phyloP scores from a whole-genome alignment of 2,113 vertebrate genomes.

The Pandion haliaetus region DNA sequence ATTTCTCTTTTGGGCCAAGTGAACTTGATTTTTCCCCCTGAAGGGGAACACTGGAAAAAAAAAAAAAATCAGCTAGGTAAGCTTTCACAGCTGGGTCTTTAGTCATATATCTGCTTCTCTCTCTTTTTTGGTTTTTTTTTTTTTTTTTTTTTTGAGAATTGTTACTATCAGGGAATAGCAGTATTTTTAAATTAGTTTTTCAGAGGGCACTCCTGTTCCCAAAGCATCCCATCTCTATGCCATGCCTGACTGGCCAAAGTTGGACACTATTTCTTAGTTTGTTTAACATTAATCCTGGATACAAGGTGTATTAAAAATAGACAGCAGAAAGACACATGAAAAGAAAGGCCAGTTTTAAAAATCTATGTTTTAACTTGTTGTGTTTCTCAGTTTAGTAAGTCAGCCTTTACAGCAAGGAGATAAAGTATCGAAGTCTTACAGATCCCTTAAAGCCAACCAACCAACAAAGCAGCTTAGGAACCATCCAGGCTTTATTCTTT shows the following conservation, averaged over 20 bases:
- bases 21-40: not conserved
- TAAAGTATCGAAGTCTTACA: not conserved
- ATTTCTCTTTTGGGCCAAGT: not conserved
- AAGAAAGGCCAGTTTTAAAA: not conserved
- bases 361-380: not conserved
- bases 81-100: not conserved
- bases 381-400: not conserved
- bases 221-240: not conserved
- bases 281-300: not conserved
- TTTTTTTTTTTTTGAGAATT: not conserved
- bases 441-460: not conserved
- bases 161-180: not conserved
- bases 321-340: not conserved
- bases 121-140: not conserved
- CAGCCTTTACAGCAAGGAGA: not conserved
- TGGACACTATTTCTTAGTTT: not conserved
- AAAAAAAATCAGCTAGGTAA: not conserved
- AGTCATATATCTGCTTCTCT: not conserved
- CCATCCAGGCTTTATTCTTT: not conserved
- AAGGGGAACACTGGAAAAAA: not conserved
- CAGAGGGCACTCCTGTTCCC: not conserved
- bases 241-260: not conserved
- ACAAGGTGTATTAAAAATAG: not conserved
- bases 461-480: not conserved
- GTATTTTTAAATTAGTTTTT: not conserved